These are phyloP conservation scores for Hypomesus transpacificus DNA, from an alignment of 2,113 vertebrate species.

Conservation along the genomic window DNA sequence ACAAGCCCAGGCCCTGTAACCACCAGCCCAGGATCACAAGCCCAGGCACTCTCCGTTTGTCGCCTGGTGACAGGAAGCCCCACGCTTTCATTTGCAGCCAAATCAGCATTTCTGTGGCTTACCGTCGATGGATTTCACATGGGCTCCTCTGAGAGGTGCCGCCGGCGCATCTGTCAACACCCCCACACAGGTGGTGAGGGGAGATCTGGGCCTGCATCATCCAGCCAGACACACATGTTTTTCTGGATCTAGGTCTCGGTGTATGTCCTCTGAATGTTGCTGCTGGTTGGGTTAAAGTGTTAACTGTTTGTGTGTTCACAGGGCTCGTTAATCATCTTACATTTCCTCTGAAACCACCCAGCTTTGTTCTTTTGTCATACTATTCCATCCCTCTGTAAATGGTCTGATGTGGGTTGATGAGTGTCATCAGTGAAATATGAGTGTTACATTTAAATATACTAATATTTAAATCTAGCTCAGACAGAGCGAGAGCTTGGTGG, in stretches of 20 bases:
- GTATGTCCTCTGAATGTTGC: no score
- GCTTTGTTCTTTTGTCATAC: no score
- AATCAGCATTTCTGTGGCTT: conserved; percentile 29
- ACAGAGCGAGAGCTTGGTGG: no score
- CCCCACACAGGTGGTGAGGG: conserved; percentile 42
- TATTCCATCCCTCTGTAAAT: no score
- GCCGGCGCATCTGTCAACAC: conserved; percentile 56
- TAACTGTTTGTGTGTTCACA: neutral
- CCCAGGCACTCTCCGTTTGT: conserved; percentile 31
- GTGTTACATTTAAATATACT: no score
- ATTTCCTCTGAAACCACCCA: no score
- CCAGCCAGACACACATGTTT: conserved; percentile 3
- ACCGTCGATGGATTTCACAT: conserved; percentile 41
- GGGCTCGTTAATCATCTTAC: no score
- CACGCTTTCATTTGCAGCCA: conserved; percentile 45
- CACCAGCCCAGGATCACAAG: conserved; percentile 24
- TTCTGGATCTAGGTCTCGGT: neutral
- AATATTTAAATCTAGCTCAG: no score
- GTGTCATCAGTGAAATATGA: no score
- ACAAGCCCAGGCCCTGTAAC: conserved; percentile 35
- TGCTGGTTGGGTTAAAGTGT: neutral
- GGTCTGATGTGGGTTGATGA: no score
- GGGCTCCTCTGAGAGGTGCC: conserved; percentile 29
- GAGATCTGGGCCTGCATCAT: conserved; percentile 38
- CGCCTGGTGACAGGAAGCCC: conserved; percentile 26